Evolutionary conservation across 2,888 invertebrate genomes (phyloP), one percentile per base, ranked within the genome.

Genomic region (Odontothrips loti): DNA sequence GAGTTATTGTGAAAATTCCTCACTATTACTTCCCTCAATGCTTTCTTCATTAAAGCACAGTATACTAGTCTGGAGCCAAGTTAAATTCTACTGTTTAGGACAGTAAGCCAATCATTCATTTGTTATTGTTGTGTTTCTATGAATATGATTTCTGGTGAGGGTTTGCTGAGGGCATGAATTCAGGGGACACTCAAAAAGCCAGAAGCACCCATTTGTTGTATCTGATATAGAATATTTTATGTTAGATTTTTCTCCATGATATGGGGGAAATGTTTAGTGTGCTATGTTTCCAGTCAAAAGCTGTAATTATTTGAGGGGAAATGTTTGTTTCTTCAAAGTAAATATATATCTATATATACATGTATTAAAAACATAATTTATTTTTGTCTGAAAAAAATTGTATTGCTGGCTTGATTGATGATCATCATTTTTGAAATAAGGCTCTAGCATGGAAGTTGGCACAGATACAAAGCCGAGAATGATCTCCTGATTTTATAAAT

Each of bases 371-470:
- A 20, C 58, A 75, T 75, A 75, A 75, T 75, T 75, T 75, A 75
- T 75, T 75, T 75, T 75, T 75, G 68, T 75, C 68, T 23, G 68
- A 75, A 10, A 75, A 75, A 75, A 75, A 75, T 12, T 75, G 23
- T 75, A 75, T 75, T 23, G 68, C 68, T 23, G 68, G 68, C 68
- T 27, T 8, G 23, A 27, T 27, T 58, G 20, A 20, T 58, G 58
- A 58, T 58, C 4, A 58, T 58, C 11, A 58, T 58, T 58, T 15
- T 0, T 58, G 34, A 43, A 43, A 43, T 6, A 43, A 43, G 34
- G 10, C 58, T 58, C 58, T 58, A 15, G 58, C 58, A 20, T 58
- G n/a, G n/a, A 20, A 58, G 6, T 58, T 58, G 58, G 58, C 58
- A 58, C 15, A 8, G 15, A 15, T 58, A 43, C 34, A 43, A 43